Percentiles rank a stretch among this genome's conserved stretches.
phyloP scores from a whole-genome alignment of 2,797 vertebrate species.

The Psittacula echo region DNA sequence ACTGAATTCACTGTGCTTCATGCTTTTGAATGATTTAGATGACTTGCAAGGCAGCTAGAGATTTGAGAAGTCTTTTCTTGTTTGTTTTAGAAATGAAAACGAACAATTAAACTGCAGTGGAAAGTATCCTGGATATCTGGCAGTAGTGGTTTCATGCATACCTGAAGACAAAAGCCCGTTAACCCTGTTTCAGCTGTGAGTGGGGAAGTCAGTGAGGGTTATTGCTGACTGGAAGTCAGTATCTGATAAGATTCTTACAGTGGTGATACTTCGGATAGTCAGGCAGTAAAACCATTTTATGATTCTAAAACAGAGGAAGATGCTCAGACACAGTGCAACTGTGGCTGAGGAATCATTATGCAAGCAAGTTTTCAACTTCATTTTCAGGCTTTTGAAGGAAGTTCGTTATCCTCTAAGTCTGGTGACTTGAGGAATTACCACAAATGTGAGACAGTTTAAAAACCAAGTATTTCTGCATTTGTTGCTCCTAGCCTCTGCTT shows the following conservation, averaged over 20 bases:
- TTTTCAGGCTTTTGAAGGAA: neutral
- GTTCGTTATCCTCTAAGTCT: neutral
- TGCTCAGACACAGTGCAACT: neutral
- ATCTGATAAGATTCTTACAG: neutral
- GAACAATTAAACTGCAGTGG: neutral
- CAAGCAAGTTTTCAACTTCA: neutral
- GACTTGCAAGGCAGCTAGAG: neutral
- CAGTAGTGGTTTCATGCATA: neutral
- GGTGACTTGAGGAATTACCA: neutral
- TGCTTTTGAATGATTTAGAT: neutral
- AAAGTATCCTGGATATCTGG: neutral
- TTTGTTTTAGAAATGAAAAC: slow-evolving; percentile 23
- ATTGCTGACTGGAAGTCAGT: neutral
- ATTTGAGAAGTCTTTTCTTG: neutral
- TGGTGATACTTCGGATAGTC: neutral
- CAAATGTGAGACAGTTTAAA: neutral
- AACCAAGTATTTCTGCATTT: neutral
- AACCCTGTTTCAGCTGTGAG: neutral
- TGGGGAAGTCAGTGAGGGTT: neutral
- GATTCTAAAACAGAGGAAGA: neutral
- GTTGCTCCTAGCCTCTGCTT: neutral
- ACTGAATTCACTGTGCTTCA: neutral
- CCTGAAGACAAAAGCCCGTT: neutral
- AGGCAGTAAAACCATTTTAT: neutral
- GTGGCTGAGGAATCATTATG: neutral